Evolutionary conservation across 2,797 vertebrate species (phyloP), one percentile per base, ranked within the genome.

Genomic region (Leptodactylus fallax): DNA sequence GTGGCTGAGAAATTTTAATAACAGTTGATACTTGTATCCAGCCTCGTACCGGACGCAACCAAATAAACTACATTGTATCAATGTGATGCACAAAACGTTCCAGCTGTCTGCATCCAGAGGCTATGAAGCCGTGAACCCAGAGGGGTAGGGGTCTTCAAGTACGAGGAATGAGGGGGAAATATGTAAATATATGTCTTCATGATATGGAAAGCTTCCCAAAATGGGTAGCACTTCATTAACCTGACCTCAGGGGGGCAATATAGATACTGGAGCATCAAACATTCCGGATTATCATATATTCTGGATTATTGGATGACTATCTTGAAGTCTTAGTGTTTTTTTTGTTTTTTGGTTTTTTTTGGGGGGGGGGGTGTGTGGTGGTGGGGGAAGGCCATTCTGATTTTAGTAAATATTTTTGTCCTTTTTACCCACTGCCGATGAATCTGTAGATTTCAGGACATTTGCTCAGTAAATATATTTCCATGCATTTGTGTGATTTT

Each of bases 1-100:
- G 56, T 36, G 56, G 78, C 78, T 80, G 21, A 49, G 36, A 72
- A 47, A 72, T 72, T 17, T 47, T 72, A 72, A 72, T 72, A 36
- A 36, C 36, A 36, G 36, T 36, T 36, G 36, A 36, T 36, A 72
- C 7, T 17, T 17, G 27, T 47, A 72, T 47, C 27, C 27, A 36
- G 69, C 8, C 36, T 47, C 27, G 2, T 17, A 3, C 69, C 16
- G 16, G 27, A 27, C 1, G 25, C 69, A 47, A 17, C 13, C 17
- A 47, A 27, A 72, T 11, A 47, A 8, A 36, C 36, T 36, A 36
- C 69, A 72, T 45, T 72, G 69, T 72, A 13, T 17, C 69, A 45
- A 11, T 8, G 36, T 17, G 69, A 21, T 14, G 69, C 1, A 47
- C 36, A 36, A 1, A 36, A 36, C 36, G 36, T 36, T 36, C 36